phyloP scores from a whole-genome alignment of 1,140 invertebrate genomes.

The Caenorhabditis latens region DNA sequence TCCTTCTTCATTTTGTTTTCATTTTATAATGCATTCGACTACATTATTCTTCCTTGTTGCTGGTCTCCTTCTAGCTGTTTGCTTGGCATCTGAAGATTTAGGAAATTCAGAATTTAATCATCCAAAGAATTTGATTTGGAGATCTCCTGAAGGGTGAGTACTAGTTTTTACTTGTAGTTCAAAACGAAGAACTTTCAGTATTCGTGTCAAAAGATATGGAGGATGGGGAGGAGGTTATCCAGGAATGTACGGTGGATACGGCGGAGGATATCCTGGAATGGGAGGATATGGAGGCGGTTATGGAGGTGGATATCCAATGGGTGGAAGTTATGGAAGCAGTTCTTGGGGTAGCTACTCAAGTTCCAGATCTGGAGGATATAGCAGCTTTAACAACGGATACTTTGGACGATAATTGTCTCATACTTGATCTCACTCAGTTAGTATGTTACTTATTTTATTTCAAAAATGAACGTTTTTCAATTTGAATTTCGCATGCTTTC shows the following conservation, averaged over 20 bases:
- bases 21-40: background rate
- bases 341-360: conserved; percentile 28
- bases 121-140: conserved; percentile 5
- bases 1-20: background rate
- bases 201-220: background rate
- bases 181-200: background rate
- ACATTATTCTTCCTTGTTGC: background rate
- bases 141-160: conserved; percentile 13
- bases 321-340: conserved; percentile 36
- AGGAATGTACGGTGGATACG: background rate
- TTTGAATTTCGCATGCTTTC: background rate
- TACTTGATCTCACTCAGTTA: background rate
- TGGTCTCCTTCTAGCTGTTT: background rate
- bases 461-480: conserved; percentile 10
- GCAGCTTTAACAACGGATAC: conserved; percentile 19
- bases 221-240: conserved; percentile 8
- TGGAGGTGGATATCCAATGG: conserved; percentile 24
- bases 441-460: background rate
- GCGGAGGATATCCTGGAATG: conserved; percentile 16
- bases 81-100: background rate
- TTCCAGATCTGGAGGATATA: conserved; percentile 28
- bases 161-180: background rate
- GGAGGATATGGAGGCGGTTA: conserved; percentile 1
- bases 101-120: background rate
- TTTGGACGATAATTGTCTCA: conserved; percentile 12